These are phyloP conservation scores for Pycnonotus jocosus DNA, from an alignment of 2,113 vertebrate genomes.

Conservation along the genomic window DNA sequence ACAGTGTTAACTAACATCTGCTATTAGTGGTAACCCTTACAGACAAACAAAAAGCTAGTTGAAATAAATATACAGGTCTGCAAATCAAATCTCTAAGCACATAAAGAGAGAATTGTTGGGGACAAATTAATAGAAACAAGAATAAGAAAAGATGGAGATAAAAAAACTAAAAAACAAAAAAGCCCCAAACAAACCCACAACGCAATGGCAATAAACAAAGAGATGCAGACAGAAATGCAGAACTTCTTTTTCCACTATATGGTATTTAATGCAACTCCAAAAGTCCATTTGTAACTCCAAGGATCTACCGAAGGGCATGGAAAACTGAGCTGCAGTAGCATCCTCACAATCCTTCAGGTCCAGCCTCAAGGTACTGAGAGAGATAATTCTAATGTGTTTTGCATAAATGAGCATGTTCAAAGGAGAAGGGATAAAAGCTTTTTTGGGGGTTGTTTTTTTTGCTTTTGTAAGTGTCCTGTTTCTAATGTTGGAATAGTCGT, in stretches of 20 bases:
- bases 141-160: not conserved
- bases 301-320: not conserved
- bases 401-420: fast-evolving
- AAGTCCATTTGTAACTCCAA: not conserved
- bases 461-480: not conserved
- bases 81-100: not conserved
- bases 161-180: not conserved
- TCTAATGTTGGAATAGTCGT: not conserved
- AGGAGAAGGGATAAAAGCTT: not conserved
- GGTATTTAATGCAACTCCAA: not conserved
- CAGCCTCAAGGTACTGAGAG: not conserved
- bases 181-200: not conserved
- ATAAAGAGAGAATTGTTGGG: not conserved
- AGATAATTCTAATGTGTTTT: not conserved
- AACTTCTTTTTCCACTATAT: not conserved
- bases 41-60: not conserved
- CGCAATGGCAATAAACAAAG: not conserved
- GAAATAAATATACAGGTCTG: not conserved
- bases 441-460: not conserved
- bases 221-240: not conserved
- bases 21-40: not conserved
- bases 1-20: not conserved
- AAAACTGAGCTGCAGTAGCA: not conserved
- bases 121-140: not conserved
- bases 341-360: not conserved